Evolutionary conservation across 2,113 vertebrate genomes (phyloP), one percentile per base, ranked within the genome.

Genomic region (Dasyurus viverrinus): DNA sequence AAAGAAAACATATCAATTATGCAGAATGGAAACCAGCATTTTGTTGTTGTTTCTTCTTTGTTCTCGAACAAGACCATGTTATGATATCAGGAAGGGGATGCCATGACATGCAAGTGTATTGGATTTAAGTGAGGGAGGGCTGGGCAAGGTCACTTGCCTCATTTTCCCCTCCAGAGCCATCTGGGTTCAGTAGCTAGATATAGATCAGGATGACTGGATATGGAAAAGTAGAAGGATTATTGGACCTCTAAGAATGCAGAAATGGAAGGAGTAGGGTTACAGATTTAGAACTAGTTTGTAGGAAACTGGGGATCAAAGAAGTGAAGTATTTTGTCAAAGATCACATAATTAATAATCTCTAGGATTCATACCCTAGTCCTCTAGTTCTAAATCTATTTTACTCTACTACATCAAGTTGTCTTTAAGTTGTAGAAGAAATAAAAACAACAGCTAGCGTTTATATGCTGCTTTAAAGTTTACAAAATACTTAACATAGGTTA

Each of bases 11-110:
- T 7, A 19, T 7, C 19, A 14, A 19, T 7, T 12, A 14, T 89
- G 68, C 2, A 76, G 27, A 52, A 89, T 94, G 92, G 94, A 90
- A 92, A 54, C 93, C 89, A 84, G 42, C 46, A 89, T 76, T 95
- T 94, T 76, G 50, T 11, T 52, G 50, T 52, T 52, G 50, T 52
- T 9, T 52, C 8, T 52, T 11, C 50, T 52, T 52, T 52, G 50
- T 52, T 9, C 9, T 52, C 50, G 0, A 52, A 52, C 50, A 52
- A 9, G 50, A 52, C 50, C 8, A 52, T 52, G 50, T 11, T 1
- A 9, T 52, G 50, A 52, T 1, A 9, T 52, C 50, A 52, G 50
- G 50, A 6, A 52, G 1, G 50, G 11, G 50, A 52, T 52, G 50
- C 50, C 50, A 52, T 52, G 50, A 52, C 50, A 52, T 10, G 48